Conservation (phyloP, 2,888 invertebrate species). For the Sphaerophoria rueppellii region DNA sequence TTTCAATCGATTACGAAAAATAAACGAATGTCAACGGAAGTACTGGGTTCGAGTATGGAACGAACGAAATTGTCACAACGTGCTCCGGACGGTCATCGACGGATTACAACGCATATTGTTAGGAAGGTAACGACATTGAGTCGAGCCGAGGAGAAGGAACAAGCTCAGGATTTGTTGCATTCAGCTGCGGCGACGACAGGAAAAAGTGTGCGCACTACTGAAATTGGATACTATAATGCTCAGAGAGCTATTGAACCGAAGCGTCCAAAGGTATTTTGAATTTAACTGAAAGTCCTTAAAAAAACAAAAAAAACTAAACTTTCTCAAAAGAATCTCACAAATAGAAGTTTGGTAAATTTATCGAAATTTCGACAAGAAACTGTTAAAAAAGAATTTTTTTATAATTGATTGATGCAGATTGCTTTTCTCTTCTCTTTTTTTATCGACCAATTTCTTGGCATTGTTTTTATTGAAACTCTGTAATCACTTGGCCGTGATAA, state of each 20-base stretch:
- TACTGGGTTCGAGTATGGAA: constrained; percentile 92
- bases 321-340: no score
- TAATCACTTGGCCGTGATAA: no score
- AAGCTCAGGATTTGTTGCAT: constrained; percentile 85
- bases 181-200: constrained; percentile 78
- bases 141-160: constrained; percentile 89
- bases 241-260: constrained; percentile 86
- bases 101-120: constrained; percentile 93
- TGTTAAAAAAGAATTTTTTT: no score
- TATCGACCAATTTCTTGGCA: no score
- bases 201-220: constrained; percentile 84
- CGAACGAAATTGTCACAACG: constrained; percentile 92
- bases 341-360: no score
- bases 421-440: no score
- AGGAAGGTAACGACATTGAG: constrained; percentile 94
- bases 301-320: not conserved
- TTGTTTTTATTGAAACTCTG: no score
- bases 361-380: no score
- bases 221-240: constrained; percentile 82
- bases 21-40: constrained; percentile 91
- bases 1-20: constrained; percentile 92
- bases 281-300: not conserved
- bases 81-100: constrained; percentile 89
- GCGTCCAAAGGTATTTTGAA: constrained; percentile 88
- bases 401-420: no score